Conservation (phyloP, 2,113 vertebrate genomes). For the Hydropotes inermis region DNA sequence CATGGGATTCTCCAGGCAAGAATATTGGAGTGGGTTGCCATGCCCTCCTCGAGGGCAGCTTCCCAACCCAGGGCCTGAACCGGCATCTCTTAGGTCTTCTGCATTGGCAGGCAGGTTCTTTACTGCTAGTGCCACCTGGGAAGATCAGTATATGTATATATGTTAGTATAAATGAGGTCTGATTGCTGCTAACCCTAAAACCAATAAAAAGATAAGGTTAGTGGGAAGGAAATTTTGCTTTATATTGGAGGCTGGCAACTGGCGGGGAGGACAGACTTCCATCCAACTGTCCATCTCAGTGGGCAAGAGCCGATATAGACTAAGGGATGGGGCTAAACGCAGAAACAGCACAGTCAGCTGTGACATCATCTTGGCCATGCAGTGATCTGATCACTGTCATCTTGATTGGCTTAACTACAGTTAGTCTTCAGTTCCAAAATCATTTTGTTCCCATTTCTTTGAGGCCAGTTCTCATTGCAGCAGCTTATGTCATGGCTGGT, state of each 20-base stretch:
- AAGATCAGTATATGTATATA: neutral
- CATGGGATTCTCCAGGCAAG: neutral
- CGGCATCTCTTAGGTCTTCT: neutral
- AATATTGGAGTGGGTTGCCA: neutral
- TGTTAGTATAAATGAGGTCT: neutral
- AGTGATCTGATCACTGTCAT: neutral
- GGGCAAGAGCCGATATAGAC: neutral
- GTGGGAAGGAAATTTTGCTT: neutral
- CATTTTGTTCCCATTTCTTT: neutral
- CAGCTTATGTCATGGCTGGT: neutral
- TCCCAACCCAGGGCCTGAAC: neutral
- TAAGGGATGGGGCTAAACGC: neutral
- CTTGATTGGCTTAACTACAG: neutral
- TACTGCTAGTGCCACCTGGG: neutral
- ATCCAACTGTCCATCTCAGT: neutral
- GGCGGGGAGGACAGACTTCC: neutral
- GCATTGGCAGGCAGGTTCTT: neutral
- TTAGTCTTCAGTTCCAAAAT: neutral
- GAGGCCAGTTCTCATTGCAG: accelerated
- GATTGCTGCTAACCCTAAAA: neutral
- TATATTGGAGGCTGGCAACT: neutral
- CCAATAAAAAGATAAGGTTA: neutral
- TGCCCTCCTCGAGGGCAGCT: neutral
- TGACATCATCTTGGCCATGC: neutral
- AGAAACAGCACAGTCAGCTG: neutral